Evolutionary conservation across 1,140 invertebrate species (phyloP), one percentile per base, ranked within the genome.

Genomic region (Drosophila ambigua): DNA sequence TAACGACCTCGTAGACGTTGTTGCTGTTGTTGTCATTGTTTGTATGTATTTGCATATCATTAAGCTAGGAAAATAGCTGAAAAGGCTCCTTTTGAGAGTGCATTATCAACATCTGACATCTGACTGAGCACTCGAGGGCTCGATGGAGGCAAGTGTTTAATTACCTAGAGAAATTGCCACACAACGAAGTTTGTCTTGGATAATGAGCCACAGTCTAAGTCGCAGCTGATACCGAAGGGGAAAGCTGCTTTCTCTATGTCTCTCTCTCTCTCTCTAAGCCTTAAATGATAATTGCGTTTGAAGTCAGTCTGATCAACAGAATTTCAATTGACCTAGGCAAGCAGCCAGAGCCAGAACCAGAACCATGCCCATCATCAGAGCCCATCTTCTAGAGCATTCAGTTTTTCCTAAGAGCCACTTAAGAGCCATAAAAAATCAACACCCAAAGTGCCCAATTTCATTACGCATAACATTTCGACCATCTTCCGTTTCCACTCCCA

Each of bases 1-100:
- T 88, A 88, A 87, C 74, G 65, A 72, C 48, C 48, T 54, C 41
- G 60, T 13, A 3, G 31, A 35, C 35, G 35, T 11, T 13, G 11
- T 58, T 81, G 60, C 57, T 72, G 28, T 45, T 53, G 49, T 23
- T 43, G 74, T 49, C 72, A 76, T 77, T 85, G 81, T 81, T 81
- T 88, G 66, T 77, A 62, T 69, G 74, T 87, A 82, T 87, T 87
- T 88, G 82, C 82, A 87, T 87, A 88, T 82, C 83, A 87, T 87
- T 87, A 88, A 78, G 75, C 61, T 48, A 24, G 63, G 63, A 65
- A 74, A 73, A 80, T 68, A 73, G 60, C 51, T 85, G 68, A 65
- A 82, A 87, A 72, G 50, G 71, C 52, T 51, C 64, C 65, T 55
- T 52, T 58, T 49, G 41, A 57, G 66, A 85, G 82, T 85, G 82